phyloP scores from a whole-genome alignment of 2,888 invertebrate species.

The Caenorhabditis sinica region DNA sequence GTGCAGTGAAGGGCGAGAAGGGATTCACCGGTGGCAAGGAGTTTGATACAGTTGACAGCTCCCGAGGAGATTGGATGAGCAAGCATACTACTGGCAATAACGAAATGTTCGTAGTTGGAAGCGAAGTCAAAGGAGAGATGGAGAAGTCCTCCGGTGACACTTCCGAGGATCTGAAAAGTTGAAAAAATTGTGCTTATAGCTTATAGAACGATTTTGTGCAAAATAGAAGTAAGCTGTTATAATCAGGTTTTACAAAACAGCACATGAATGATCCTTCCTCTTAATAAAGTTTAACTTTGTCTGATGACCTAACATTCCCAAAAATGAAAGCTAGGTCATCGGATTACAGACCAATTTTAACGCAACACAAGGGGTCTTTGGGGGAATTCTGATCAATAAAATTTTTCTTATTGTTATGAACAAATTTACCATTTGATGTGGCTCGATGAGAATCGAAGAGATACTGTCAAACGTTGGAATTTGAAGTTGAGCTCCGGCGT shows the following conservation, averaged over 20 bases:
- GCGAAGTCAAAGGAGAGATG: slow-evolving; percentile 70
- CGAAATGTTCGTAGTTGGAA: slow-evolving; percentile 67
- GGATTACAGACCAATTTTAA: too few relatives aligned
- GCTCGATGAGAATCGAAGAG: slow-evolving; percentile 68
- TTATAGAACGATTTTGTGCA: too few relatives aligned
- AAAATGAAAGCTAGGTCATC: neutral
- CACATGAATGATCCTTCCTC: too few relatives aligned
- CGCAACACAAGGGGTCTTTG: too few relatives aligned
- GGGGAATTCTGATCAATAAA: too few relatives aligned
- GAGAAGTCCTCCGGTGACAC: slow-evolving; percentile 70
- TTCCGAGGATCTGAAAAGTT: slow-evolving; percentile 66
- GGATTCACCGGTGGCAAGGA: slow-evolving; percentile 67
- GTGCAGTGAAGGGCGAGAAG: slow-evolving; percentile 68
- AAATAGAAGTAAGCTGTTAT: too few relatives aligned
- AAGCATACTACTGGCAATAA: slow-evolving; percentile 66
- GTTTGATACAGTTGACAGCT: slow-evolving; percentile 62
- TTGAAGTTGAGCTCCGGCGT: slow-evolving; percentile 68
- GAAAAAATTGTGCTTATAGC: too few relatives aligned
- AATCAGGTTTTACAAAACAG: too few relatives aligned
- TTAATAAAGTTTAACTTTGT: too few relatives aligned
- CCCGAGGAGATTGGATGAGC: slow-evolving; percentile 70
- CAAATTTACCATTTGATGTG: slow-evolving; percentile 70
- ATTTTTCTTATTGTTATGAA: too few relatives aligned
- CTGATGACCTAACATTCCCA: neutral
- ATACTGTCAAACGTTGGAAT: slow-evolving; percentile 70